These are phyloP conservation scores for Habrosyne pyritoides DNA, from an alignment of 2,888 invertebrate species.

Conservation along the genomic window DNA sequence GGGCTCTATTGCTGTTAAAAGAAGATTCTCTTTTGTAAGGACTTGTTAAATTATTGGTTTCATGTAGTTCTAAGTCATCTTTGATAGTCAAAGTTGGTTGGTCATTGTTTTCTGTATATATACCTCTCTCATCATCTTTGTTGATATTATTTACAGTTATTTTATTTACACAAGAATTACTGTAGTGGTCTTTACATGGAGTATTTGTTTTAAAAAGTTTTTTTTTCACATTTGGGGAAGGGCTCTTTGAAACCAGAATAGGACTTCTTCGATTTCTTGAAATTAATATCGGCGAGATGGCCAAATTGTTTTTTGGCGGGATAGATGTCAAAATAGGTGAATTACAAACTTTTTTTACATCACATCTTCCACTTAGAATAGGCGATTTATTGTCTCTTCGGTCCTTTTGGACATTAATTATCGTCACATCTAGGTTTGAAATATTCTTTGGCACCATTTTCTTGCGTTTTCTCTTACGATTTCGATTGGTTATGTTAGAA, in stretches of 20 bases:
- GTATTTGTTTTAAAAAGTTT: slow-evolving; percentile 39
- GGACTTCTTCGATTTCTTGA: slow-evolving; percentile 52
- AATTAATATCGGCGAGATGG: slow-evolving; percentile 47
- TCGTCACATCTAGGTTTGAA: slow-evolving; percentile 60
- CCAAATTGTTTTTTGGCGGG: slow-evolving; percentile 18
- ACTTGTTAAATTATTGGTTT: not conserved
- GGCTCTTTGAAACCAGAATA: slow-evolving; percentile 45
- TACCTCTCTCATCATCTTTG: not conserved
- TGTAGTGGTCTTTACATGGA: not conserved
- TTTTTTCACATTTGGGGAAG: slow-evolving; percentile 53
- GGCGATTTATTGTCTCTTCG: slow-evolving; percentile 40
- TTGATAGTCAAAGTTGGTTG: not conserved
- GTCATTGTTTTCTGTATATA: not conserved
- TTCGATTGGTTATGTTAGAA: slow-evolving; percentile 24
- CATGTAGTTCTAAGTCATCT: no score
- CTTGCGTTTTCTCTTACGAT: slow-evolving; percentile 62
- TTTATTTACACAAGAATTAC: not conserved
- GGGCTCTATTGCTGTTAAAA: slow-evolving; percentile 10
- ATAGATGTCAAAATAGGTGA: slow-evolving; percentile 45
- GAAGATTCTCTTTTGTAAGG: slow-evolving; percentile 7
- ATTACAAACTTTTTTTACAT: slow-evolving; percentile 7
- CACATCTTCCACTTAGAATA: slow-evolving; percentile 28
- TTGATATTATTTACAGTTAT: not conserved
- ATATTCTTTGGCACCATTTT: slow-evolving; percentile 49
- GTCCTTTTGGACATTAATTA: slow-evolving; percentile 39